Base-by-base conservation (phyloP, 2,888 invertebrate species). In the Thera britannica region DNA sequence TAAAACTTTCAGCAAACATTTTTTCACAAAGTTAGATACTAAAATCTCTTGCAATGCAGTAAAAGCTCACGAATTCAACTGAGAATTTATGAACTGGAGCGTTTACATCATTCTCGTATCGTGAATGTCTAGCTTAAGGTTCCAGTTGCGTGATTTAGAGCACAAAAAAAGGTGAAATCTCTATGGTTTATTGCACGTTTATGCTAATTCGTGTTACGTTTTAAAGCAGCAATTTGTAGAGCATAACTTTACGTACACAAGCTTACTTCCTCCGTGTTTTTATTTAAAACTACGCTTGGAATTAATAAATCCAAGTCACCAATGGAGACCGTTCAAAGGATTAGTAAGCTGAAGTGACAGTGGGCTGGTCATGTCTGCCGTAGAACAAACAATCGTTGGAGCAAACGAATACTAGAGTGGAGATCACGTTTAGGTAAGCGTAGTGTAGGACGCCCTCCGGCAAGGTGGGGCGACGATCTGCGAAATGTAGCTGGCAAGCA, bases 181-280 rank as follows among this genome's bases (percentile, higher is more conserved):
- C 52, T 23, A 41, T 64, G 35, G 58, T 68, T 59, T 68, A 72
- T 72, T 70, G 70, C 69, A 68, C 63, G 64, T 74, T 72, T 73
- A 74, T 75, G 74, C 63, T 67, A 72, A 75, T 74, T 44, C 8
- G n/a, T 55, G 60, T 65, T 60, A 67, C 60, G 61, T 67, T 68
- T 65, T 72, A 62, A 64, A 62, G 66, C 67, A 65, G 67, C 68
- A 71, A 75, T 73, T 75, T 72, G 73, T 72, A 65, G 65, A 46
- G 58, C 62, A 54, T 62, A 63, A 57, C 49, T 62, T 65, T 41
- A 57, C 49, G 41, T 65, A 57, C 35, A 58, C 55, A 57, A 62
- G 66, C 63, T 64, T 61, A 49, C 59, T 58, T 62, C 1, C 52
- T 5, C 34, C 5, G 12, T 8, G 35, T 6, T 52, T 46, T 48